phyloP scores from a whole-genome alignment of 2,797 vertebrate species.

The Pelobates cultripes region DNA sequence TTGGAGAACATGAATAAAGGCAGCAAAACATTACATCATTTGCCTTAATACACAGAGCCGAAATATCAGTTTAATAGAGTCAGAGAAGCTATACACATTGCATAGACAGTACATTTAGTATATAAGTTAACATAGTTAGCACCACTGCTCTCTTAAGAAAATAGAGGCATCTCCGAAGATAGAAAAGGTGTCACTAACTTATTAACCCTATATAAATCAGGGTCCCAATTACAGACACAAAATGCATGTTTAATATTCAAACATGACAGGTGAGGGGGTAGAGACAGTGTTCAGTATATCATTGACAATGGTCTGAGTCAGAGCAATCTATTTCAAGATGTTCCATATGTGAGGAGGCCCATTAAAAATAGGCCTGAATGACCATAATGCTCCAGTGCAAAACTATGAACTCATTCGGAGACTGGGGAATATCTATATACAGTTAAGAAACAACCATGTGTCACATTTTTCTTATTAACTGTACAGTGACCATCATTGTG shows the following conservation, averaged over 20 bases:
- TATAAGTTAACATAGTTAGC: constrained; percentile 33
- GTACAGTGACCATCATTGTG: background rate
- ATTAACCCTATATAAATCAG: constrained; percentile 20
- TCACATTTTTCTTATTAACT: background rate
- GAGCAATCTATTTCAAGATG: constrained; percentile 16
- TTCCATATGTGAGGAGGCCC: constrained; percentile 7
- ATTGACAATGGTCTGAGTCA: constrained; percentile 11
- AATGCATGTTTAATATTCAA: constrained; percentile 12
- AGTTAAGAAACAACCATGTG: too few relatives aligned
- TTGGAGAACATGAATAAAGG: background rate
- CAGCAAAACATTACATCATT: background rate
- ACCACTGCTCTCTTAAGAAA: background rate
- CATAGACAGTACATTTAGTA: constrained; percentile 52
- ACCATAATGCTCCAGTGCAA: constrained; percentile 44
- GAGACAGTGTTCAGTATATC: constrained; percentile 39
- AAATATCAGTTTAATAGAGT: constrained; percentile 22
- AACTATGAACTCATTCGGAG: constrained; percentile 18
- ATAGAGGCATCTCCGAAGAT: background rate
- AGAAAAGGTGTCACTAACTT: constrained; percentile 3
- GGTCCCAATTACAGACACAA: constrained; percentile 20
- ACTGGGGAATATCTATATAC: background rate
- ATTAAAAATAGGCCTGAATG: constrained; percentile 29
- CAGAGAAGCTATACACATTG: constrained; percentile 46
- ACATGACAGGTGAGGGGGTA: background rate
- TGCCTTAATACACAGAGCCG: constrained; percentile 46